A percentile compares a stretch with the other conserved stretches of the same genome.
phyloP scores from a whole-genome alignment of 2,113 vertebrate genomes.

The Eulemur macaco region DNA sequence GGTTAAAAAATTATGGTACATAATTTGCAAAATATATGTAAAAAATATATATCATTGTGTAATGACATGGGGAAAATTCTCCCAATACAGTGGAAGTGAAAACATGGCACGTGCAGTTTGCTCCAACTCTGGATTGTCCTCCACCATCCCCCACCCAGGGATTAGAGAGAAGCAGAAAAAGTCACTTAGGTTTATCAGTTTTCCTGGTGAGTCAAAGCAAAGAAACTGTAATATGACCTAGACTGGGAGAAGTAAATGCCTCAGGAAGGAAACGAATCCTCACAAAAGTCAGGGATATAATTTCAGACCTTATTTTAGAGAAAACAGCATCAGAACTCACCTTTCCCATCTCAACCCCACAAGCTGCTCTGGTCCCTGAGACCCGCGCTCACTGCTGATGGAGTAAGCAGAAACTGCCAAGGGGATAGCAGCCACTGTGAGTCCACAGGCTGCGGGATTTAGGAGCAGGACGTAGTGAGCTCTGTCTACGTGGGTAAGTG shows the following conservation, averaged over 20 bases:
- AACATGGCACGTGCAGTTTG: neutral
- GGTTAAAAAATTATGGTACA: neutral
- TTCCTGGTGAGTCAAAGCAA: neutral
- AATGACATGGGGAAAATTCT: neutral
- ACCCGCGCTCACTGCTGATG: neutral
- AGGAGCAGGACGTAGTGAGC: no score
- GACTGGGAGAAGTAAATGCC: neutral
- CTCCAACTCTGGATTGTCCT: neutral
- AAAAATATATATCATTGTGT: neutral
- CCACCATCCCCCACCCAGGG: neutral
- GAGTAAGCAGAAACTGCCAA: neutral
- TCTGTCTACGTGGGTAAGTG: neutral
- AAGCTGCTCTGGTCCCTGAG: neutral
- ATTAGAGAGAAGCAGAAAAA: neutral
- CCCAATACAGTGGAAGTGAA: neutral
- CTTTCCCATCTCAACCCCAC: no score
- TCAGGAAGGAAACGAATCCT: neutral
- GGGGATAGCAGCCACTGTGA: fast-evolving
- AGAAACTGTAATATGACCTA: neutral
- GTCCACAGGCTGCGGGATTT: neutral
- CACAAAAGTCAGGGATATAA: neutral
- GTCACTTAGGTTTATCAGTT: neutral
- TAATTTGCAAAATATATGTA: neutral
- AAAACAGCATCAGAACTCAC: neutral
- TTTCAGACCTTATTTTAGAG: neutral